Evolutionary conservation across 2,797 vertebrate genomes (phyloP).

Genomic region (Anguilla obscura): DNA sequence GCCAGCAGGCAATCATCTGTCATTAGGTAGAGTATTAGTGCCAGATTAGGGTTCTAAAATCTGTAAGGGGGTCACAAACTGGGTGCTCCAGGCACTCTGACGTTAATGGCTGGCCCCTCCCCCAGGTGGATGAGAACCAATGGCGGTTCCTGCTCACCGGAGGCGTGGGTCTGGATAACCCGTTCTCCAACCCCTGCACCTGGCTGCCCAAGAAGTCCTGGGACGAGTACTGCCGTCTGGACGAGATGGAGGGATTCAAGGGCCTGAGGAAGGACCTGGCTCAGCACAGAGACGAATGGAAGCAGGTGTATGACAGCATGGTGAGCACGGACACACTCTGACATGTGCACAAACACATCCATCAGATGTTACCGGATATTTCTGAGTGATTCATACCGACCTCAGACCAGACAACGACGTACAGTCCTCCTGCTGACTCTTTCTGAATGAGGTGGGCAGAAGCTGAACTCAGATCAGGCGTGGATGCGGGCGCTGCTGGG

Average conservation of each 20-base stretch:
- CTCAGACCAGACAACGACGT: slow-evolving; percentile 38
- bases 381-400: neutral
- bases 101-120: neutral
- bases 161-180: slow-evolving; percentile 86
- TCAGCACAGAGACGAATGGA: slow-evolving; percentile 76
- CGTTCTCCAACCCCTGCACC: slow-evolving; percentile 76
- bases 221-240: slow-evolving; percentile 86
- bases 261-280: slow-evolving; percentile 72
- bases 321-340: slow-evolving; percentile 61
- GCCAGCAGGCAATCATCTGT: neutral
- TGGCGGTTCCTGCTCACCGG: slow-evolving; percentile 88
- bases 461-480: neutral
- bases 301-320: slow-evolving; percentile 80
- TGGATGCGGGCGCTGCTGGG: neutral
- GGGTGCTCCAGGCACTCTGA: neutral
- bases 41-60: neutral
- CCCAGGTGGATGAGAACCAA: slow-evolving; percentile 78
- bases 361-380: neutral
- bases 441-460: neutral
- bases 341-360: neutral
- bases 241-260: slow-evolving; percentile 73
- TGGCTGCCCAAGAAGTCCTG: slow-evolving; percentile 86
- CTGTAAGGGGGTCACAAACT: neutral
- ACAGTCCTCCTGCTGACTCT: neutral
- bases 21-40: neutral